These are phyloP conservation scores for Corynorhinus townsendii DNA, from an alignment of 2,113 vertebrate species.

Conservation along the genomic window DNA sequence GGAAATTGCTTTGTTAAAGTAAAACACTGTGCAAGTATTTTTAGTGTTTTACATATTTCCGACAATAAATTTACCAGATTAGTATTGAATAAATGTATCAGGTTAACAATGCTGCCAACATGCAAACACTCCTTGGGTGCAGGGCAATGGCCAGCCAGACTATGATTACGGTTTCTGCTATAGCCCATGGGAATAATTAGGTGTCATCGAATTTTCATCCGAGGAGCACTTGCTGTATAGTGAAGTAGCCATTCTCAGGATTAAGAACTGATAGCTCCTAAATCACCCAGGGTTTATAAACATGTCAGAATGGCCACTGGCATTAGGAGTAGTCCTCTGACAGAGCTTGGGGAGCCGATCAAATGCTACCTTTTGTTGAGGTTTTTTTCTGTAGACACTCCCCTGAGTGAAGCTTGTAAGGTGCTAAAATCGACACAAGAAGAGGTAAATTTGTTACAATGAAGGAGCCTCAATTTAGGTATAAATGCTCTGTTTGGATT, in stretches of 20 bases:
- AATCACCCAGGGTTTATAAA: neutral
- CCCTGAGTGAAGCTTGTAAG: neutral
- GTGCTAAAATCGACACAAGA: neutral
- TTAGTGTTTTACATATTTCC: neutral
- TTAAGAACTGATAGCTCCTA: neutral
- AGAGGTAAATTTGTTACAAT: neutral
- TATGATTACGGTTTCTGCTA: neutral
- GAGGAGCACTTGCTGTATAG: neutral
- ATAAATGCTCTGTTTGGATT: neutral
- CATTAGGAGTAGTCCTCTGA: neutral
- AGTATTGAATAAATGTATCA: neutral
- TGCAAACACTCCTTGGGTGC: neutral
- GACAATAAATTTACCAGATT: neutral
- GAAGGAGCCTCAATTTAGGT: neutral
- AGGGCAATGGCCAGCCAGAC: neutral
- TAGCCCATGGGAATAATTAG: neutral
- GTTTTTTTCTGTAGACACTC: neutral
- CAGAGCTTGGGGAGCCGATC: neutral
- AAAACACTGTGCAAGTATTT: neutral
- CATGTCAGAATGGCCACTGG: neutral
- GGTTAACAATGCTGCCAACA: neutral
- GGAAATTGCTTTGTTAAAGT: slow-evolving; percentile 5
- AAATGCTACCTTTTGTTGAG: neutral
- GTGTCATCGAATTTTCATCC: neutral
- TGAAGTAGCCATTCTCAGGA: neutral